Percentiles rank a stretch among this genome's conserved stretches.
phyloP scores from a whole-genome alignment of 2,113 vertebrate genomes.

The Proteles cristata region DNA sequence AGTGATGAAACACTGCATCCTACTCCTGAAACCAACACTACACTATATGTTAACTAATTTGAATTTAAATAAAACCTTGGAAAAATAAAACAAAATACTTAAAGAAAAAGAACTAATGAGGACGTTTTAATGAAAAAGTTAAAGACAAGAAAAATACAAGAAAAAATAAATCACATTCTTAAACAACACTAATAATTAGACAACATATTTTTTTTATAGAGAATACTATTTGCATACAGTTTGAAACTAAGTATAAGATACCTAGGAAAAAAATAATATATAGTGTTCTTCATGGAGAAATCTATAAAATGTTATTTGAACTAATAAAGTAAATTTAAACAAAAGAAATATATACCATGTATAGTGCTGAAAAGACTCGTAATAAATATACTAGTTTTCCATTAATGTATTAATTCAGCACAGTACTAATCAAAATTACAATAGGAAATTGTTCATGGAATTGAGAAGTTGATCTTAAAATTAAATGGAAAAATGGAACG shows the following conservation, averaged over 20 bases:
- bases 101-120: background rate
- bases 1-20: too few relatives aligned
- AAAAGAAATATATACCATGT: background rate
- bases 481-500: background rate
- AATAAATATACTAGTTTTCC: background rate
- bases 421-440: background rate
- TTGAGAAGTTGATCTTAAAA: background rate
- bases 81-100: too few relatives aligned
- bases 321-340: background rate
- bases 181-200: background rate
- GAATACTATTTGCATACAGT: background rate
- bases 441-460: background rate
- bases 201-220: background rate
- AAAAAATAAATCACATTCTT: slow-evolving; percentile 1
- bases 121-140: background rate
- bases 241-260: background rate
- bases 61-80: too few relatives aligned
- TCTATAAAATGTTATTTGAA: background rate
- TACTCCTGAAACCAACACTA: too few relatives aligned
- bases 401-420: background rate
- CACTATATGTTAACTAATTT: too few relatives aligned
- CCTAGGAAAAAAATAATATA: slow-evolving; percentile 10
- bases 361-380: background rate
- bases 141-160: background rate
- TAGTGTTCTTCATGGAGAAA: background rate